Percentiles rank a stretch among this genome's conserved stretches.
These are phyloP conservation scores for Podiceps cristatus DNA, from an alignment of 2,113 vertebrate species.

Conservation along the genomic window DNA sequence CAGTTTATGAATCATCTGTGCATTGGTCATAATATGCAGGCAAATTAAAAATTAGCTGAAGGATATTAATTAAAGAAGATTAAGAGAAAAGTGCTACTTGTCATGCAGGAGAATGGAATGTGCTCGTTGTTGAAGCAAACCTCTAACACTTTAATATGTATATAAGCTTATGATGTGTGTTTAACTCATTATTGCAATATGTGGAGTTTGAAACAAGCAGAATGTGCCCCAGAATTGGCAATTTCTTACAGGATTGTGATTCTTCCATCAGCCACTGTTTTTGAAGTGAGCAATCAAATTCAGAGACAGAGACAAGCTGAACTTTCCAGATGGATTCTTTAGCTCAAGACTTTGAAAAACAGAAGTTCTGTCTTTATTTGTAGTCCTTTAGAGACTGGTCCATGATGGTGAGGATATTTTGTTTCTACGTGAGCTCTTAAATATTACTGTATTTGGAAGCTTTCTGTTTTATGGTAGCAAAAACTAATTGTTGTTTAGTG, in stretches of 20 bases:
- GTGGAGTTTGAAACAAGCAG: not conserved
- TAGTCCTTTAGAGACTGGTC: not conserved
- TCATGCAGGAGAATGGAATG: not conserved
- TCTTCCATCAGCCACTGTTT: not conserved
- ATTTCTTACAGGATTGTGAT: not conserved
- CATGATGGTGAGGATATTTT: not conserved
- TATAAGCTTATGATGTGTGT: not conserved
- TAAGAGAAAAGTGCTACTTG: slow-evolving; percentile 26
- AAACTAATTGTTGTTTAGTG: not conserved
- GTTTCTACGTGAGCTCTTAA: not conserved
- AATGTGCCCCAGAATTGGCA: not conserved
- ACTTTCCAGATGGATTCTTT: not conserved
- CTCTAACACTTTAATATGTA: not conserved
- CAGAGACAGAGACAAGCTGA: not conserved
- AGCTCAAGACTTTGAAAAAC: not conserved
- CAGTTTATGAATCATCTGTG: slow-evolving; percentile 64
- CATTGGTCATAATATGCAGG: slow-evolving; percentile 39
- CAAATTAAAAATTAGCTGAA: slow-evolving; percentile 50
- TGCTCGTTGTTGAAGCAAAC: not conserved
- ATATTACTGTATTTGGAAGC: not conserved
- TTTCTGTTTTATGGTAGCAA: not conserved
- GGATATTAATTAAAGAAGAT: slow-evolving; percentile 67
- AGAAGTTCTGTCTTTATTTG: not conserved
- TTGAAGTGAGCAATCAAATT: not conserved
- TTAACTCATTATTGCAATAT: not conserved